phyloP scores from a whole-genome alignment of 2,888 invertebrate species.

The Molanna angustata region DNA sequence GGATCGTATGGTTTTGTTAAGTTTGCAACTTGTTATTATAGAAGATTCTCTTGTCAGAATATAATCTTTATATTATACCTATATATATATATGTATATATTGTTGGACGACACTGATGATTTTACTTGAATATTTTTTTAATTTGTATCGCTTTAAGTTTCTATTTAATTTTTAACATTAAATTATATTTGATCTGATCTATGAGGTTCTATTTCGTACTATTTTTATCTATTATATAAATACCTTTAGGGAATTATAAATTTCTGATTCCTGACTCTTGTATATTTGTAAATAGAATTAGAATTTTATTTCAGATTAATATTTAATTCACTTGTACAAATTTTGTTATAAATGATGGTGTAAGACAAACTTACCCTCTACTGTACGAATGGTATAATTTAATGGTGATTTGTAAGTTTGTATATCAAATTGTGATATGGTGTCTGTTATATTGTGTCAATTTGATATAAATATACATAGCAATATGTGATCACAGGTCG shows the following conservation, averaged over 20 bases:
- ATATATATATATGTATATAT: too few species aligned
- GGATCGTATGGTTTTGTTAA: conserved; percentile 4
- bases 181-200: conserved; percentile 23
- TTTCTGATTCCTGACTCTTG: conserved; percentile 12
- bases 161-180: conserved; percentile 7
- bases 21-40: too few species aligned
- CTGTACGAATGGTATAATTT: conserved; percentile 17
- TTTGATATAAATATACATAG: neutral
- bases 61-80: too few species aligned
- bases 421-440: conserved; percentile 7
- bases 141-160: conserved; percentile 8
- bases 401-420: conserved; percentile 14
- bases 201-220: conserved; percentile 17
- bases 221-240: too few species aligned
- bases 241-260: too few species aligned
- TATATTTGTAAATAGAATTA: conserved; percentile 38
- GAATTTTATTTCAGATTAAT: conserved; percentile 44
- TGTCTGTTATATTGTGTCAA: neutral
- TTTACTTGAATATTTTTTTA: conserved; percentile 7
- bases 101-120: neutral
- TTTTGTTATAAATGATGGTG: conserved; percentile 46
- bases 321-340: conserved; percentile 53
- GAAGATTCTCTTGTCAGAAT: conserved; percentile 6
- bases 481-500: too few species aligned
- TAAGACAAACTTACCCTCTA: conserved; percentile 18